Evolutionary conservation across 1,140 invertebrate species (phyloP).

Genomic region (Drosophila asahinai): DNA sequence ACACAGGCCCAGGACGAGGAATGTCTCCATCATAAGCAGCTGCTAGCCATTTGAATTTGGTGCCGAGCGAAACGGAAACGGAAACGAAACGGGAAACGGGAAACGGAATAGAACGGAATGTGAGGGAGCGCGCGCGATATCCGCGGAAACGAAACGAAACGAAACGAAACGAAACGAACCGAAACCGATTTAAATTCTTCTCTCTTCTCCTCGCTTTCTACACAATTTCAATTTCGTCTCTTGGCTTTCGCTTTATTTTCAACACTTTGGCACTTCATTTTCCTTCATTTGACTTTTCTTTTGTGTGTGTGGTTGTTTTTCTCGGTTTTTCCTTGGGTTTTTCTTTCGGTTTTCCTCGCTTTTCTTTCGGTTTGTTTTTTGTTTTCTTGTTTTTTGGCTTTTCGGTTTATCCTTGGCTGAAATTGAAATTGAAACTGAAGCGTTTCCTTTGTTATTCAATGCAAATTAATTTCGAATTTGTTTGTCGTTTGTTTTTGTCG

Average conservation of each 20-base stretch:
- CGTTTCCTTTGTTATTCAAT: slow-evolving; percentile 65
- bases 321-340: slow-evolving; percentile 29
- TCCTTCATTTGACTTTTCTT: slow-evolving; percentile 42
- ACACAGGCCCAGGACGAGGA: slow-evolving; percentile 85
- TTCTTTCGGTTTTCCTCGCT: background rate
- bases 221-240: slow-evolving; percentile 28
- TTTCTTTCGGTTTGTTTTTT: background rate
- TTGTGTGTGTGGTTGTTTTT: slow-evolving; percentile 28
- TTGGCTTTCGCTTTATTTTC: slow-evolving; percentile 53
- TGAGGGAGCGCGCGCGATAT: background rate
- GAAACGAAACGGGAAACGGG: slow-evolving; percentile 8
- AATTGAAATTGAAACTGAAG: slow-evolving; percentile 53
- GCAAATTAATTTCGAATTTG: slow-evolving; percentile 76
- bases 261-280: slow-evolving; percentile 79
- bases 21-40: slow-evolving; percentile 85
- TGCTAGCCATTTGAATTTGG: slow-evolving; percentile 73
- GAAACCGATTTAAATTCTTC: slow-evolving; percentile 21
- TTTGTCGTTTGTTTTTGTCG: slow-evolving; percentile 32
- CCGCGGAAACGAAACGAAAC: slow-evolving; percentile 12
- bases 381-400: slow-evolving; percentile 6
- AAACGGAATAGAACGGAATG: slow-evolving; percentile 27
- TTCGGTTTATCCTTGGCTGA: slow-evolving; percentile 25
- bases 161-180: slow-evolving; percentile 29
- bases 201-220: background rate
- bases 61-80: slow-evolving; percentile 47